Conservation (phyloP, 1,140 invertebrate species). For the Philaenus spumarius region DNA sequence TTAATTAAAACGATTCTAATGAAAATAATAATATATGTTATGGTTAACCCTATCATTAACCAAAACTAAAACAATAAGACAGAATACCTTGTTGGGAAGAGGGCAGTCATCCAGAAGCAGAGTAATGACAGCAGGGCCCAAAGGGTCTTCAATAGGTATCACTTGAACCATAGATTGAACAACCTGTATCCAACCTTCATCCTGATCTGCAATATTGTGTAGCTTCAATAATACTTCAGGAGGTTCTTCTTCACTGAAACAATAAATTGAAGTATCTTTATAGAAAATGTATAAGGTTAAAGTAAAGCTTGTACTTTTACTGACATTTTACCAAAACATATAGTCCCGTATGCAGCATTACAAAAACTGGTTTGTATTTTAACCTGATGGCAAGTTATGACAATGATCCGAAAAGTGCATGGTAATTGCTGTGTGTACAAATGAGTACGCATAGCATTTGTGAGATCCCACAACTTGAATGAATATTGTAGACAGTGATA, state of each 20-base stretch:
- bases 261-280: too few species aligned
- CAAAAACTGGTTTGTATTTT: too few species aligned
- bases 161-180: conserved; percentile 81
- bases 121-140: conserved; percentile 87
- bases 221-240: conserved; percentile 75
- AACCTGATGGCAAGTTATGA: too few species aligned
- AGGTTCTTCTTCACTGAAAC: conserved; percentile 74
- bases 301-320: too few species aligned
- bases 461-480: too few species aligned
- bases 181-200: conserved; percentile 86
- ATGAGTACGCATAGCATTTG: too few species aligned
- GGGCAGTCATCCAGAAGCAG: conserved; percentile 87
- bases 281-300: too few species aligned
- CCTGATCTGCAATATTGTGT: conserved; percentile 81
- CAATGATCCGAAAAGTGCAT: too few species aligned
- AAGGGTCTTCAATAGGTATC: conserved; percentile 78
- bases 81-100: conserved; percentile 74
- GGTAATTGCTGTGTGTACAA: too few species aligned
- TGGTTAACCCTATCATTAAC: background rate
- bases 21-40: conserved; percentile 11
- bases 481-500: too few species aligned
- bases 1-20: background rate
- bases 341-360: too few species aligned
- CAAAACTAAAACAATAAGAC: conserved; percentile 12
- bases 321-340: too few species aligned